A percentile compares a stretch with the other conserved stretches of the same genome.
These are phyloP conservation scores for Parapristionchus giblindavisi DNA, from an alignment of 2,888 invertebrate species.

Conservation along the genomic window DNA sequence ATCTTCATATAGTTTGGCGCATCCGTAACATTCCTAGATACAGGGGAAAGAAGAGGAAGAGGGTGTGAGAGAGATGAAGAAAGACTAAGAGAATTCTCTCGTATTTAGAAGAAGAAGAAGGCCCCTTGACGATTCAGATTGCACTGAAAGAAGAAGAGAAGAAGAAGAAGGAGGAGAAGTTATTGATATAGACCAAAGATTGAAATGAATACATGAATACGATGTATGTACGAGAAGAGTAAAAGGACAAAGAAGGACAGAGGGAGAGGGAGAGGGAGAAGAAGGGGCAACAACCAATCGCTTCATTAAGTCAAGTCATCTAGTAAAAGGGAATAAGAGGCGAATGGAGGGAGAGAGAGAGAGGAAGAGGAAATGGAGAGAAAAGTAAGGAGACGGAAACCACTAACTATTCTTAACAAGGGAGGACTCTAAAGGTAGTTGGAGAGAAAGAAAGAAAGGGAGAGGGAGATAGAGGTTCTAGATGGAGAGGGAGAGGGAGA, in stretches of 20 bases:
- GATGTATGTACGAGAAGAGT: background rate
- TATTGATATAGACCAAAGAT: background rate
- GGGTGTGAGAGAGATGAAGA: slow-evolving; percentile 20
- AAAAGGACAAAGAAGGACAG: background rate
- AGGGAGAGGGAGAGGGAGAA: background rate
- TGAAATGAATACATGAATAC: background rate
- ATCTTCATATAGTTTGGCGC: too few species aligned
- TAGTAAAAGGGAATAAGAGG: too few species aligned
- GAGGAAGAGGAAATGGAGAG: background rate
- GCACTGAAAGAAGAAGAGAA: background rate
- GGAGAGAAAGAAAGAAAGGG: background rate
- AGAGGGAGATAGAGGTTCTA: background rate
- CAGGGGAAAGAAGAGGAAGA: too few species aligned
- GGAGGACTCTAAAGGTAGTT: background rate
- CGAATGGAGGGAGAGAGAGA: slow-evolving; percentile 2
- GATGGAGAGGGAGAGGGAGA: background rate
- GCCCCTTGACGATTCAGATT: background rate
- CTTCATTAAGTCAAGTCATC: too few species aligned
- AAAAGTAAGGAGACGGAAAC: background rate
- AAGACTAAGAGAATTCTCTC: background rate
- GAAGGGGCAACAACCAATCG: too few species aligned
- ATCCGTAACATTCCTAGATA: too few species aligned
- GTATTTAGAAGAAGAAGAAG: background rate
- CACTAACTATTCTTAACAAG: background rate
- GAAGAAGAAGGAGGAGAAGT: too few species aligned